phyloP scores from a whole-genome alignment of 1,140 invertebrate genomes.

The Neodiprion fabricii region DNA sequence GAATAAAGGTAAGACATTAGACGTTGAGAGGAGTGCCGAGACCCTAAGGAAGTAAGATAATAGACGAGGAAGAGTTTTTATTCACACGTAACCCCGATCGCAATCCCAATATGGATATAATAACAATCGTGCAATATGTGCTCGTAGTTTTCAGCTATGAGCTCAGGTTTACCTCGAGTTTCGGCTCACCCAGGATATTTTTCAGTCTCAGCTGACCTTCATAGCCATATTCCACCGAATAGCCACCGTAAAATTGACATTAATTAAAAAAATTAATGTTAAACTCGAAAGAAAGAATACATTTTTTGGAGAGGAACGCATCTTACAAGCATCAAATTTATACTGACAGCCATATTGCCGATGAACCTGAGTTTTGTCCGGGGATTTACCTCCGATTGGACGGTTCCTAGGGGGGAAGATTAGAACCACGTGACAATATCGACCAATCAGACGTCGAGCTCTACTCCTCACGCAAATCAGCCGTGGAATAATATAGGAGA shows the following conservation, averaged over 20 bases:
- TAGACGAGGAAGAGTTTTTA: no score
- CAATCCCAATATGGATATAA: not conserved
- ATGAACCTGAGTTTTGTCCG: constrained; percentile 78
- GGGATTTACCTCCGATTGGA: constrained; percentile 69
- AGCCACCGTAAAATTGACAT: constrained; percentile 47
- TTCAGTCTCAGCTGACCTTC: constrained; percentile 53
- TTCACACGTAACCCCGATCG: not conserved
- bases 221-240: constrained; percentile 52
- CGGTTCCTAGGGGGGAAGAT: constrained; percentile 27
- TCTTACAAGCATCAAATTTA: constrained; percentile 83
- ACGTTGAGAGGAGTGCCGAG: no score
- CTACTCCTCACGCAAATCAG: not conserved
- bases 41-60: no score
- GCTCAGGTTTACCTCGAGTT: not conserved
- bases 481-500: no score
- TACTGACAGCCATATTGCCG: constrained; percentile 87
- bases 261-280: constrained; percentile 38
- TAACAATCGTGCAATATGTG: constrained; percentile 4
- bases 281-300: constrained; percentile 47
- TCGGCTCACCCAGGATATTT: not conserved
- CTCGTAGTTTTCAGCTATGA: not conserved
- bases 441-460: constrained; percentile 32
- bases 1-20: no score
- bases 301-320: constrained; percentile 78
- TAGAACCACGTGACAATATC: not conserved